These are phyloP conservation scores for Tineola bisselliella DNA, from an alignment of 2,888 invertebrate species.

Conservation along the genomic window DNA sequence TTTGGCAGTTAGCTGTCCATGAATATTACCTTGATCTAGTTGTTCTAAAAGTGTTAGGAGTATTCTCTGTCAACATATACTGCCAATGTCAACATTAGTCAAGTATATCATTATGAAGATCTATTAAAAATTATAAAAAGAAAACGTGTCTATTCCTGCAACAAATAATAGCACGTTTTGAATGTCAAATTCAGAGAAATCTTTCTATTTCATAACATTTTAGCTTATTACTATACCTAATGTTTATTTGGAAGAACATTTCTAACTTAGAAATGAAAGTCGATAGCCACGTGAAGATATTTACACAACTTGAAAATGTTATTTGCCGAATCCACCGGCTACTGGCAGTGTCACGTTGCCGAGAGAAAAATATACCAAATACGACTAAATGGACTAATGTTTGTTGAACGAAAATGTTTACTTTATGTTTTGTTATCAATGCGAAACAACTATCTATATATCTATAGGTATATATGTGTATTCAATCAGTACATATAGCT, in stretches of 20 bases:
- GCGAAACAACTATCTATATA: not conserved
- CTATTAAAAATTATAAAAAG: too few relatives aligned
- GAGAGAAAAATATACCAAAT: constrained; percentile 3
- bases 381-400: constrained; percentile 9
- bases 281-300: constrained; percentile 54
- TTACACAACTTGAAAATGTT: constrained; percentile 54
- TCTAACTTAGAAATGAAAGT: constrained; percentile 24
- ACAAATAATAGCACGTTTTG: too few relatives aligned
- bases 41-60: too few relatives aligned
- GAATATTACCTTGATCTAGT: too few relatives aligned
- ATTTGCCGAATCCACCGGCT: constrained; percentile 59
- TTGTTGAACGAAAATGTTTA: constrained; percentile 7
- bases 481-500: too few relatives aligned
- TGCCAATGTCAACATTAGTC: too few relatives aligned
- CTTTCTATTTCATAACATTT: not conserved
- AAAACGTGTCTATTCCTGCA: too few relatives aligned
- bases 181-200: too few relatives aligned
- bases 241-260: not conserved
- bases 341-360: constrained; percentile 53
- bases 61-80: too few relatives aligned
- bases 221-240: not conserved
- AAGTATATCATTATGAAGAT: too few relatives aligned
- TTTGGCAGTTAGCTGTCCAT: too few relatives aligned
- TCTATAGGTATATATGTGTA: not conserved
- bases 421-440: not conserved